These are phyloP conservation scores for Ailuropoda melanoleuca DNA, from an alignment of 2,113 vertebrate species.

Conservation along the genomic window DNA sequence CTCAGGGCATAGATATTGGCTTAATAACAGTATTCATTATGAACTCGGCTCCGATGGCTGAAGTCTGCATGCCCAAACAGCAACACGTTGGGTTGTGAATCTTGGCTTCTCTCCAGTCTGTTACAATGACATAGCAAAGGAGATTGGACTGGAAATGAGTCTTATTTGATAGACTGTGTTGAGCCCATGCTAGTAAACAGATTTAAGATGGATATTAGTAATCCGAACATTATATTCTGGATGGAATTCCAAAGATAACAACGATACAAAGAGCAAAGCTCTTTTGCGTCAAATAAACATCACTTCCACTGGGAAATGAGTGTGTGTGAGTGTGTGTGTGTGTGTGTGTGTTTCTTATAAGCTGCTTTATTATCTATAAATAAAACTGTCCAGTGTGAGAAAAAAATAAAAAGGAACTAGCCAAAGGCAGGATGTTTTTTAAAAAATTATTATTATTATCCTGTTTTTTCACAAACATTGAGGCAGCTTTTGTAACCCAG, in stretches of 20 bases:
- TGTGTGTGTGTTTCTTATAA: neutral
- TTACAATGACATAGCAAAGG: neutral
- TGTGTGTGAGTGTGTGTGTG: neutral
- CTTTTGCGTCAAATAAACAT: slow-evolving; percentile 57
- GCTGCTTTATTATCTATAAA: slow-evolving; percentile 83
- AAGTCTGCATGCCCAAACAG: accelerated
- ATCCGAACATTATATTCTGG: neutral
- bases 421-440: slow-evolving; percentile 86
- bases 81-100: accelerated
- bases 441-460: slow-evolving; percentile 79
- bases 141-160: neutral
- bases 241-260: neutral
- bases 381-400: slow-evolving; percentile 83
- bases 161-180: neutral
- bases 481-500: slow-evolving; percentile 82
- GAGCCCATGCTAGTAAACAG: neutral
- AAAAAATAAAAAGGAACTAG: slow-evolving; percentile 76
- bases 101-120: neutral
- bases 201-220: slow-evolving; percentile 21
- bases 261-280: neutral
- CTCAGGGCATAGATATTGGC: accelerated
- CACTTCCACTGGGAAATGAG: slow-evolving; percentile 80
- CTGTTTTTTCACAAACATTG: slow-evolving; percentile 79
- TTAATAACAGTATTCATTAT: accelerated
- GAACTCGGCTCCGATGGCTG: neutral